Base-by-base conservation (phyloP, 2,888 invertebrate genomes). In the Drosophila longiperda region DNA sequence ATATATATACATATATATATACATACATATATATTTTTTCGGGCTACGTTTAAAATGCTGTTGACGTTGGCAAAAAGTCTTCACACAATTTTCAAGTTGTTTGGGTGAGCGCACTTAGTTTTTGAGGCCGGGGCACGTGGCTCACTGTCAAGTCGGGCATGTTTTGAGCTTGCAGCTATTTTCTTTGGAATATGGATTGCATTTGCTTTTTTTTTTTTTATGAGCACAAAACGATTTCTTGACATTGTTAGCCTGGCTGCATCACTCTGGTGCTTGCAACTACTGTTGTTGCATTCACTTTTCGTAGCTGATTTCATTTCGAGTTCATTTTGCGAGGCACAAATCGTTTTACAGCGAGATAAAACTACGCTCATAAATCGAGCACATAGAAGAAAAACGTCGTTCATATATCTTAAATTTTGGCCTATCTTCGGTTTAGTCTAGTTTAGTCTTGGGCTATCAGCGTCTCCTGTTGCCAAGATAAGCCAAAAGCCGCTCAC, bases 131-230 rank as follows among this genome's bases (percentile, higher is more conserved):
- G 78, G 80, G 78, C 83, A 87, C 83, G 82, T 80, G 86, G 80
- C 72, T 75, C 71, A 48, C 70, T 63, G 50, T 20, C 45, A 45
- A 45, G 45, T 45, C 23, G 23, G 45, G 23, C 45, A 53, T 66
- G 74, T 64, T 67, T 49, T 36, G 20, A 57, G 73, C 75, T 70
- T 78, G 73, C 59, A 73, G 70, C 66, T 40, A 32, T 48, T 57
- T 45, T 54, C 50, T 29, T 57, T 59, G 67, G 66, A 82, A 88
- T 89, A 85, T 90, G 83, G 90, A 79, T 82, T 90, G 83, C 70
- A 82, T 82, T 81, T 80, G 74, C 78, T 78, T 72, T 2, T 72
- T 78, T 72, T 2, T 72, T 75, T 67, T 78, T 76, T 72, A 82
- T 77, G 76, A 73, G 69, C 66, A 66, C 70, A 70, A 76, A 73